Base-by-base conservation (phyloP, 1,140 invertebrate species). In the Notospermus geniculatus region DNA sequence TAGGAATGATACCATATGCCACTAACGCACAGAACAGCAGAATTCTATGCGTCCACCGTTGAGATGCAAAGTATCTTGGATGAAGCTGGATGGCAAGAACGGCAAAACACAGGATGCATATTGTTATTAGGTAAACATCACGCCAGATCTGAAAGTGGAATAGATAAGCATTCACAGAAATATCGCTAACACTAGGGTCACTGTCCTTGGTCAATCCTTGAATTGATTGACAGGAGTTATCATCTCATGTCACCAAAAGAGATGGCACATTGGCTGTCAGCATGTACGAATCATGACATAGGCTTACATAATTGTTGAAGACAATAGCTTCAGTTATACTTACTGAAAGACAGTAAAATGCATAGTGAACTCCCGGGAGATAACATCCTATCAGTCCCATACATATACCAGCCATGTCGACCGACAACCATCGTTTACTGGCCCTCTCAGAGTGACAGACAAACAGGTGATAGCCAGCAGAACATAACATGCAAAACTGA, bases 311-410 rank as follows among this genome's bases (percentile, higher is more conserved):
- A 17, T 17, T 2, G 1, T 23, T 23, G 22, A 29, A 13, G 15
- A 5, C 43, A 59, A 22, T 19, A 25, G 13, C 4, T 7, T n/a
- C 9, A 46, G 54, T 7, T 1, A 46, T 62, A 75, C 73, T 72
- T 84, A 94, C 92, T 79, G 88, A 87, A 73, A 95, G 88, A 82
- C 94, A 97, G 89, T 93, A 97, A 82, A 97, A 98, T 1, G 93
- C 94, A 77, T 95, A 97, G 81, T 97, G 96, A 66, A 97, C 91
- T 55, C 93, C 93, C 19, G 93, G 93, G 58, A 95, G 88, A 80
- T 97, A 97, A 75, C 97, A 95, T 25, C 92, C 93, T 56, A 96
- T 85, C 56, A 97, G 84, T 19, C 92, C 95, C 1, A 96, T 83
- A 22, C 92, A 92, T 50, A 97, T 95, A 15, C 95, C 95, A 71